Evolutionary conservation across 2,888 invertebrate species (phyloP).

Genomic region (Eumacrocentrus americanus): DNA sequence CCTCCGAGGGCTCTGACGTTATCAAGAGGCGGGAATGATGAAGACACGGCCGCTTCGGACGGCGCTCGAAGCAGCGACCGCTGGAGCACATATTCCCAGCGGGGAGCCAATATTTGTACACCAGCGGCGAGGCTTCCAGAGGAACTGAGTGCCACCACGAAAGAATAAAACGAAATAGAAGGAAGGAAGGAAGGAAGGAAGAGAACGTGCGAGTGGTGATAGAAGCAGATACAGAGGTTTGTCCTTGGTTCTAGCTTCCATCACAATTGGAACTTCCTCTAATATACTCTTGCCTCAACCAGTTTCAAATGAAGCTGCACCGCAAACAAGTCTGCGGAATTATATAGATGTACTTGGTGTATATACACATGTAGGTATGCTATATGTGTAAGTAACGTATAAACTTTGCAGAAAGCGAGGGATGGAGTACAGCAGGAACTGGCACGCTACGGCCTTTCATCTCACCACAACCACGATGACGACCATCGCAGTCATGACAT

Average conservation of each 20-base stretch:
- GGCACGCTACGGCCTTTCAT: slow-evolving; percentile 38
- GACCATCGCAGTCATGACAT: slow-evolving; percentile 45
- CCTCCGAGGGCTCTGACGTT: neutral
- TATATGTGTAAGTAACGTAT: no score
- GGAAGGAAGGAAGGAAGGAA: no score
- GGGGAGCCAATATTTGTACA: slow-evolving; percentile 36
- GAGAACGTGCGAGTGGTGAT: neutral
- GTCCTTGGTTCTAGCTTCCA: neutral
- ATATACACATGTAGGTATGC: neutral
- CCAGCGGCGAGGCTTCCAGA: slow-evolving; percentile 27
- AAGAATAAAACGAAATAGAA: slow-evolving; percentile 8
- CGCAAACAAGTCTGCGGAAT: no score
- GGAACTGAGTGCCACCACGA: slow-evolving; percentile 11
- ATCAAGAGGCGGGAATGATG: slow-evolving; percentile 29
- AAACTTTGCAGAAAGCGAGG: slow-evolving; percentile 30
- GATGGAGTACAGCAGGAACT: slow-evolving; percentile 37
- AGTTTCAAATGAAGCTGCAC: neutral
- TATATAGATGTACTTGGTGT: neutral
- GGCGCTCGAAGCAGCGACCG: slow-evolving; percentile 31
- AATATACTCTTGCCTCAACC: slow-evolving; percentile 1
- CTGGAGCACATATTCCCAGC: slow-evolving; percentile 30
- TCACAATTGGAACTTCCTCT: slow-evolving; percentile 3
- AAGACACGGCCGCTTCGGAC: slow-evolving; percentile 32
- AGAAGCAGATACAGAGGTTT: neutral
- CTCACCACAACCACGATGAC: slow-evolving; percentile 48